These are phyloP conservation scores for Schizopygopsis malacanthus DNA, from an alignment of 2,797 vertebrate species.

Conservation along the genomic window DNA sequence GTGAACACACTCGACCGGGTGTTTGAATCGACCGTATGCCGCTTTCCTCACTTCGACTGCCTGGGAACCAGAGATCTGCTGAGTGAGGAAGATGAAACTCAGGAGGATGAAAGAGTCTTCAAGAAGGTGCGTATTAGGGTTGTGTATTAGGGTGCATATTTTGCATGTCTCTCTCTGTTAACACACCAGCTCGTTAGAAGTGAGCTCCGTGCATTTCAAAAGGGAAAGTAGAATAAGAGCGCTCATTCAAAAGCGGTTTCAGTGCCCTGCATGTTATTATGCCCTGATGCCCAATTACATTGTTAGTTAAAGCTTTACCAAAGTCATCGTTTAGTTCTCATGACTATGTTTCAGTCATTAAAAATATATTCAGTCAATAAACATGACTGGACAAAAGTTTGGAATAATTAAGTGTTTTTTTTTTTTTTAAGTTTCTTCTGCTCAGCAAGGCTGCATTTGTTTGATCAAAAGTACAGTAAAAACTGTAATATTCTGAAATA, in stretches of 20 bases:
- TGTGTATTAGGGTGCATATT: constrained; percentile 62
- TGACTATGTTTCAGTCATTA: no score
- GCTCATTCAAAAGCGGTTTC: no score
- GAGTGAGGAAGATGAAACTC: constrained; percentile 91
- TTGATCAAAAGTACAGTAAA: background rate
- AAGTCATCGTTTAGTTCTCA: background rate
- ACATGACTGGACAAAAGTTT: background rate
- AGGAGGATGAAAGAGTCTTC: constrained; percentile 91
- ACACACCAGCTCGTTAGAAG: no score
- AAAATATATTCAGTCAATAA: no score
- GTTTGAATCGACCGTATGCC: constrained; percentile 82
- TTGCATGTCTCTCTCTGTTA: no score
- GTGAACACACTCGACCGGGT: constrained; percentile 90
- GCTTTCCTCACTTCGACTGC: constrained; percentile 83
- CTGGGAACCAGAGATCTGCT: constrained; percentile 91
- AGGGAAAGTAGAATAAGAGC: no score
- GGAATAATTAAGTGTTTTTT: background rate
- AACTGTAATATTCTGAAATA: background rate
- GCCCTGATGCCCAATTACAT: background rate
- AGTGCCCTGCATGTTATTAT: no score
- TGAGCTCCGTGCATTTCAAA: no score
- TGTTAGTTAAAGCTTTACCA: background rate
- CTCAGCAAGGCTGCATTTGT: background rate
- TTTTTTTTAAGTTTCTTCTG: background rate
- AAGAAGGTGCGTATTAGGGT: constrained; percentile 85